Evolutionary conservation across 2,888 invertebrate species (phyloP), one percentile per base, ranked within the genome.

Genomic region (Vandiemenella viatica): DNA sequence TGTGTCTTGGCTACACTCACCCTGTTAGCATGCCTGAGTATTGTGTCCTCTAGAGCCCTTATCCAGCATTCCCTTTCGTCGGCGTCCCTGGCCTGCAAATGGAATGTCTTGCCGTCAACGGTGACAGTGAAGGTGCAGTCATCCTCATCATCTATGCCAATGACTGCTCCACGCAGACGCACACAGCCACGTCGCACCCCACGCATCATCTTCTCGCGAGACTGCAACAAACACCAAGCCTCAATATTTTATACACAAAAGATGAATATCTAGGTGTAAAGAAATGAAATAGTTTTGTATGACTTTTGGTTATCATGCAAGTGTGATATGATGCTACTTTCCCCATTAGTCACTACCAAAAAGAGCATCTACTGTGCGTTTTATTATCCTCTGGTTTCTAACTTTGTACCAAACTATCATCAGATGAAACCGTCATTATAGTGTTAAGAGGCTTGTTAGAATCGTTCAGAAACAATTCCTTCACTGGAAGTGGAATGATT

Each of bases 121-220:
- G 95, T 96, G 61, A 98, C 92, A 44, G 97, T 98, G 71, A 98
- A 99, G 5, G 96, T 96, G 63, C 95, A 92, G 68, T 98, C 97
- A 66, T 97, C 96, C 67, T 96, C 96, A 65, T 96, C 95, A 64
- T 98, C 97, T 59, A 99, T 98, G 43, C 98, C 98, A 62, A 99
- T 90, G 40, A 97, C 85, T 1, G 98, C 97, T 44, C 93, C 95
- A 67, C 92, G 84, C 40, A 98, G 74, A n/a, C 96, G 76, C 23
- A 98, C 96, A 71, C 97, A 97, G 46, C 98, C 97, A 55, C 97
- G 77, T 52, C 96, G 75, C 26, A 95, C 92, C 13, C 97, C 96
- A 54, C 93, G 80, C 68, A 92, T 89, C 96, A 98, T 97, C 68
- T 97, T 96, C 65, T 97, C 96, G 67, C 93, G 93, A 10, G 93